phyloP scores from a whole-genome alignment of 2,797 vertebrate species.

The Thunnus albacares region DNA sequence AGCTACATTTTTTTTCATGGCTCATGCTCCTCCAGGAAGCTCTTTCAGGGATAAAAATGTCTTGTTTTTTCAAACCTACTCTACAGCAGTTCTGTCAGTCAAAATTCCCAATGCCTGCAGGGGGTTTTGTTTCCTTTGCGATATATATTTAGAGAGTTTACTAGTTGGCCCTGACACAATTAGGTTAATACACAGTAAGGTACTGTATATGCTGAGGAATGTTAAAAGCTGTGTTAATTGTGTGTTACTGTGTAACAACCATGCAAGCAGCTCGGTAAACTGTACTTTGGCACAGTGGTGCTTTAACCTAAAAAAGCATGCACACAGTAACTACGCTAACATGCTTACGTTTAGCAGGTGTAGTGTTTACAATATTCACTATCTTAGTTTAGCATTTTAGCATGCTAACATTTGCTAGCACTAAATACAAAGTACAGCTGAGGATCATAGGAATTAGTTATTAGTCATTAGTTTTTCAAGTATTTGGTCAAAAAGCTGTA shows the following conservation, averaged over 20 bases:
- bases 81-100: slow-evolving; percentile 20
- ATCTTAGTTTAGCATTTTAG: neutral
- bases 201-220: neutral
- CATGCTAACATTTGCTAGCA: no score
- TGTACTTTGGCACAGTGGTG: neutral
- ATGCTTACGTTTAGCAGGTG: neutral
- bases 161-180: neutral
- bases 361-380: neutral
- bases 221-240: neutral
- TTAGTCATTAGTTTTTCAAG: no score
- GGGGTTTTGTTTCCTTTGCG: neutral
- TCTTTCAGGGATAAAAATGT: slow-evolving; percentile 13
- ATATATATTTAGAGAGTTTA: neutral
- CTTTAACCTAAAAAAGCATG: no score
- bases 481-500: no score
- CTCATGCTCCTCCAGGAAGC: slow-evolving; percentile 28
- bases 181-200: neutral
- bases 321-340: neutral
- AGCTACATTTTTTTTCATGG: slow-evolving; percentile 56
- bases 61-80: slow-evolving; percentile 5
- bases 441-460: no score
- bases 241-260: neutral
- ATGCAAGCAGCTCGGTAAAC: neutral
- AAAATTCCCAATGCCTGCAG: neutral
- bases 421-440: no score